Evolutionary conservation across 2,888 invertebrate species (phyloP).

Genomic region (Rapana venosa): DNA sequence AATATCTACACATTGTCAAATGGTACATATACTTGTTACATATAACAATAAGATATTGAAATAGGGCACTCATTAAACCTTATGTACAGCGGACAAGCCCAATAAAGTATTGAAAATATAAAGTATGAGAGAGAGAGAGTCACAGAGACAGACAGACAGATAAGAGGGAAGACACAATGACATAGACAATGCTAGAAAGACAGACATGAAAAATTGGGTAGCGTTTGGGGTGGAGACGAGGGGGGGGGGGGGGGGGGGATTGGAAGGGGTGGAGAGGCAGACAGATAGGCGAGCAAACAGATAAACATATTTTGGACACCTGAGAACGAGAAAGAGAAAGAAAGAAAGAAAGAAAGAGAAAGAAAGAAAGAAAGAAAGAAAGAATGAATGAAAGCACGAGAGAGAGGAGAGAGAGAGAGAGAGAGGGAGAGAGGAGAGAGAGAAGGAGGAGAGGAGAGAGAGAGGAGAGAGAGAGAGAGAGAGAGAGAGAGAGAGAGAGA

Average conservation of each 20-base stretch:
- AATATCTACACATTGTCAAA: too few species aligned
- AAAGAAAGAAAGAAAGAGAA: slow-evolving; percentile 24
- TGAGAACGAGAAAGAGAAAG: slow-evolving; percentile 25
- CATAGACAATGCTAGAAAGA: background rate
- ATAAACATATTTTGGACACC: background rate
- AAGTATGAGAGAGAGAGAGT: background rate
- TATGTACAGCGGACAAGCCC: too few species aligned
- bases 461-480: background rate
- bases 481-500: too few species aligned
- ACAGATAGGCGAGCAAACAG: background rate
- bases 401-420: slow-evolving; percentile 25
- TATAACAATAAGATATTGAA: too few species aligned
- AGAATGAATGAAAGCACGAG: slow-evolving; percentile 19
- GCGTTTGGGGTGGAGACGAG: too few species aligned
- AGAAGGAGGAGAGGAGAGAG: background rate
- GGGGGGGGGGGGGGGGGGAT: too few species aligned
- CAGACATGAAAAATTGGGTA: too few species aligned
- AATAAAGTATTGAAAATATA: too few species aligned
- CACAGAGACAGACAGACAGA: background rate
- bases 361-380: background rate
- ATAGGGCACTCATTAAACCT: too few species aligned
- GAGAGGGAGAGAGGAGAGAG: background rate
- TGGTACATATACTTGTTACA: too few species aligned
- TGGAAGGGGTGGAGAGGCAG: background rate
- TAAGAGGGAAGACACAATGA: background rate